Evolutionary conservation across 1,140 invertebrate species (phyloP).

Genomic region (Drosophila nigrodunni): DNA sequence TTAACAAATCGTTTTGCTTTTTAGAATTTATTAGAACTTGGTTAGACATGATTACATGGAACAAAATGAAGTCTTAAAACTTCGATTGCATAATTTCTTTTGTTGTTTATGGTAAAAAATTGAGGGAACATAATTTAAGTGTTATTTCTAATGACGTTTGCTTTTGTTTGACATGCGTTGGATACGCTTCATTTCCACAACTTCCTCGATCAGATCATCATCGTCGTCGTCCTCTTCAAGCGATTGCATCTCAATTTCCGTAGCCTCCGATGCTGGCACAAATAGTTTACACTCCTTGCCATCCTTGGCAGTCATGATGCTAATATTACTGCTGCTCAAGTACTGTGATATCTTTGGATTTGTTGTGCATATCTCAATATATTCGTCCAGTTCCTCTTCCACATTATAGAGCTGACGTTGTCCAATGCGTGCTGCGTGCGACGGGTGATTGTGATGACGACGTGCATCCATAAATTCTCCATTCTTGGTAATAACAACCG

Average conservation of each 20-base stretch:
- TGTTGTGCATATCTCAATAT: constrained; percentile 73
- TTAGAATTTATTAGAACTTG: constrained; percentile 38
- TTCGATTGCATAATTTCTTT: too few relatives aligned
- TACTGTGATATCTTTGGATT: constrained; percentile 75
- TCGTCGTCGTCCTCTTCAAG: constrained; percentile 50
- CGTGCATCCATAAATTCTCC: constrained; percentile 62
- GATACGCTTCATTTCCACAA: constrained; percentile 43
- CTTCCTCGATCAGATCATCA: constrained; percentile 43
- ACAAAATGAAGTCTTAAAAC: constrained; percentile 6
- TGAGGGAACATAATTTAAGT: too few relatives aligned
- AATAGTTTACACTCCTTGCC: constrained; percentile 78
- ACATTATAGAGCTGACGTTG: constrained; percentile 66
- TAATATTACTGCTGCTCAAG: constrained; percentile 70
- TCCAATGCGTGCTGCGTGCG: constrained; percentile 59
- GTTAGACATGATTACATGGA: constrained; percentile 35
- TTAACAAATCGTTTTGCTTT: constrained; percentile 26
- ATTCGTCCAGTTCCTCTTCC: constrained; percentile 75
- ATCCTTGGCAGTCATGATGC: constrained; percentile 71
- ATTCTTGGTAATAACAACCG: constrained; percentile 75
- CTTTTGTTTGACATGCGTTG: constrained; percentile 38
- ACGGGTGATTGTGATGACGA: constrained; percentile 68
- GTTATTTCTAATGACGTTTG: constrained; percentile 27
- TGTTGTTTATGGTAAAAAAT: too few relatives aligned
- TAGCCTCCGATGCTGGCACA: constrained; percentile 70
- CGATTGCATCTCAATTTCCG: constrained; percentile 70